Conservation (phyloP, 64 coral and sea anemone genomes). For the Platygyra sinensis region DNA sequence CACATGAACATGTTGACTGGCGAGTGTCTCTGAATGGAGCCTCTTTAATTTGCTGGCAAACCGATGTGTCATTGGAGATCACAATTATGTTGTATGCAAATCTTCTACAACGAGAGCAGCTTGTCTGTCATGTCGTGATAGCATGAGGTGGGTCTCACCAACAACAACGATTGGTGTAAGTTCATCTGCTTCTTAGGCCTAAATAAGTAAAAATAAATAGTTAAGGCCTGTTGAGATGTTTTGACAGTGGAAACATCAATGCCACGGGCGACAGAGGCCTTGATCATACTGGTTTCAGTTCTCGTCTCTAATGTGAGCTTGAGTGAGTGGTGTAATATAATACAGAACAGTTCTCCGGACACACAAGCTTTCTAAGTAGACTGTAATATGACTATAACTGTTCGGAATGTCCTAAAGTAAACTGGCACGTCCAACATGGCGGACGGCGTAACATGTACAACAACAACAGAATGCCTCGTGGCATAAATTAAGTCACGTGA, state of each 20-base stretch:
- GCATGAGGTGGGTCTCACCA: constrained; percentile 22
- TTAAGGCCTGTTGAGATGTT: constrained; percentile 1
- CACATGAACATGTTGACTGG: background rate
- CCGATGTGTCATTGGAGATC: constrained; percentile 18
- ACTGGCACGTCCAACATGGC: too few species aligned
- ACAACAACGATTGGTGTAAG: constrained; percentile 10
- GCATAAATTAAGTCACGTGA: too few species aligned
- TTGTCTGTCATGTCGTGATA: background rate
- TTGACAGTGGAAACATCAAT: too few species aligned
- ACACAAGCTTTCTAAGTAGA: too few species aligned
- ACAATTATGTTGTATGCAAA: constrained; percentile 26
- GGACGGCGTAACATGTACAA: too few species aligned
- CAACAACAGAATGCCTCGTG: too few species aligned
- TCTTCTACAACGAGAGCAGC: constrained; percentile 21
- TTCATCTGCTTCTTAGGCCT: too few species aligned
- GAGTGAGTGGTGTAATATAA: too few species aligned
- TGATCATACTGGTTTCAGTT: background rate
- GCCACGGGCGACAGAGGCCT: background rate
- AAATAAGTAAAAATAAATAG: too few species aligned
- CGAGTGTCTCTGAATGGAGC: background rate
- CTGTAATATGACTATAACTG: too few species aligned
- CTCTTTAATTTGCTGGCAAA: background rate
- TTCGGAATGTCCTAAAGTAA: too few species aligned
- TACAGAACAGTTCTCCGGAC: too few species aligned
- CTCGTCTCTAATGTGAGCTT: constrained; percentile 21